phyloP scores from a whole-genome alignment of 2,113 vertebrate genomes.

The Noturus placidus region DNA sequence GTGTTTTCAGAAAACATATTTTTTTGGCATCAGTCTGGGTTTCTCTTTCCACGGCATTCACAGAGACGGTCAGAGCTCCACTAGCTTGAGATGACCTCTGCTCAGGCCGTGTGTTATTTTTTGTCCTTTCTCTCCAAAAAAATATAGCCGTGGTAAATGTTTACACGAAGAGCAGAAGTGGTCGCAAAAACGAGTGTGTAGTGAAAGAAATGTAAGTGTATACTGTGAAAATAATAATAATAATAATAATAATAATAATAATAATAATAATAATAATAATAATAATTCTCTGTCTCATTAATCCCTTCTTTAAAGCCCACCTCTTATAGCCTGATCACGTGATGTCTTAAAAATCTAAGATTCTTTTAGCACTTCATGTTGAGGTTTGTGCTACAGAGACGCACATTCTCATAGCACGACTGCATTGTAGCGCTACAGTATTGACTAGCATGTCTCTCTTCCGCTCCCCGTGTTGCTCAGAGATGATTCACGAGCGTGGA shows the following conservation, averaged over 20 bases:
- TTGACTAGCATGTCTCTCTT: slow-evolving; percentile 6
- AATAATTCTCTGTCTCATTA: background rate
- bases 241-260: background rate
- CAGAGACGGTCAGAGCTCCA: slow-evolving; percentile 45
- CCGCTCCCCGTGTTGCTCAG: slow-evolving; percentile 27
- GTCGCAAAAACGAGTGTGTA: slow-evolving; percentile 30
- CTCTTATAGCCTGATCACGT: background rate
- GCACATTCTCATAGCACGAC: background rate
- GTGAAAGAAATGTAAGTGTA: slow-evolving; percentile 39
- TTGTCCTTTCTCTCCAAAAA: slow-evolving; percentile 40
- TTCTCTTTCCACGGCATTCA: slow-evolving; percentile 40
- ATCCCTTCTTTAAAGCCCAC: background rate
- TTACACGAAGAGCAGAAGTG: slow-evolving; percentile 18
- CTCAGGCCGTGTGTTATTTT: slow-evolving; percentile 25
- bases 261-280: too few species aligned
- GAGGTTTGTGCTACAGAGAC: background rate
- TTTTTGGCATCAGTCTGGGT: slow-evolving; percentile 49
- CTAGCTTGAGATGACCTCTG: slow-evolving; percentile 37
- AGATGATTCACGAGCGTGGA: slow-evolving; percentile 26
- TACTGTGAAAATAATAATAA: background rate
- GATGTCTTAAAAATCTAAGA: too few species aligned
- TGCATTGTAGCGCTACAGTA: background rate
- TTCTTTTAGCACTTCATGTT: background rate
- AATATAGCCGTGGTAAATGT: slow-evolving; percentile 34
- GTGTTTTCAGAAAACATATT: slow-evolving; percentile 53